Conservation (phyloP, 2,888 invertebrate species). For the Drosophila subsilvestris region DNA sequence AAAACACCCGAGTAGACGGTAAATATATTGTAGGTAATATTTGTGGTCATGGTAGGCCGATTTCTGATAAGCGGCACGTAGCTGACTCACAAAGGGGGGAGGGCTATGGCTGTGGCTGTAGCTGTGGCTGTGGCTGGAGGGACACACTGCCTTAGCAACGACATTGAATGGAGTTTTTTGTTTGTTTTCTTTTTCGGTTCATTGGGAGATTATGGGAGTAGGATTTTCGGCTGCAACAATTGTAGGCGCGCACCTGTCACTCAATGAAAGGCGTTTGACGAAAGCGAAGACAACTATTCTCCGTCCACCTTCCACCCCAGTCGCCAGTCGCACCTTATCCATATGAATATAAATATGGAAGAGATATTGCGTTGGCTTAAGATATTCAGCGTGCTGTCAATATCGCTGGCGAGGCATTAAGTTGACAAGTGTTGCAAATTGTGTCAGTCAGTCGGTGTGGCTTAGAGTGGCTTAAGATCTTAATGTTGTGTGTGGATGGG, state of each 20-base stretch:
- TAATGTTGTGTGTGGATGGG: constrained; percentile 30
- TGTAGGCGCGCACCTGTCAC: constrained; percentile 53
- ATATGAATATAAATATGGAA: constrained; percentile 1
- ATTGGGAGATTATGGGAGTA: constrained; percentile 13
- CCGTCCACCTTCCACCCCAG: background rate
- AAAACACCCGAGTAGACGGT: background rate
- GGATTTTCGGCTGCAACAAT: constrained; percentile 18
- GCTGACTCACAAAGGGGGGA: background rate
- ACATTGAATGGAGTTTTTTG: background rate
- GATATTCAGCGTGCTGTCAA: constrained; percentile 65
- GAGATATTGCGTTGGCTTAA: constrained; percentile 52
- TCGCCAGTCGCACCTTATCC: background rate
- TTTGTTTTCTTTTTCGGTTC: constrained; percentile 3
- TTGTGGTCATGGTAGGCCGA: constrained; percentile 21
- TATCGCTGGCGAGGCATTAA: constrained; percentile 65
- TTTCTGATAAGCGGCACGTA: constrained; percentile 12
- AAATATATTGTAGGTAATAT: constrained; percentile 1
- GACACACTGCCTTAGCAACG: constrained; percentile 13
- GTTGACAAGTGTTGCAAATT: constrained; percentile 79
- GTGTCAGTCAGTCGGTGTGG: constrained; percentile 39
- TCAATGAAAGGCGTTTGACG: constrained; percentile 33
- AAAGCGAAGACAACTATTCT: constrained; percentile 29
- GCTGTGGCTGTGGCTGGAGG: background rate
- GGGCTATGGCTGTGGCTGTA: too few relatives aligned
- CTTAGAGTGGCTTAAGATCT: constrained; percentile 58